Conservation (phyloP, 1,140 invertebrate species). For the Heliconius hermathena region DNA sequence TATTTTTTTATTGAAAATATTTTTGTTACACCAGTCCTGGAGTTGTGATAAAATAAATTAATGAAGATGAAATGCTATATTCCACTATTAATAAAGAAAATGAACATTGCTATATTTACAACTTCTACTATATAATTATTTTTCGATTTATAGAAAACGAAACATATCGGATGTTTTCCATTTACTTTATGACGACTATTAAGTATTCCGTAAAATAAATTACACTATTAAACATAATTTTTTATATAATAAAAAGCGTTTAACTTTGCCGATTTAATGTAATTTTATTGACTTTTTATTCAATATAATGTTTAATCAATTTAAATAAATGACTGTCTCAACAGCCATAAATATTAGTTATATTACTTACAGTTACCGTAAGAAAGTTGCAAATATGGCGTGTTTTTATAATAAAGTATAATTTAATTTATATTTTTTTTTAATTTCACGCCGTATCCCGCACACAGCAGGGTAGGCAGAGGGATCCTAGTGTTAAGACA, state of each 20-base stretch:
- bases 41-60: no score
- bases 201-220: background rate
- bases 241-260: background rate
- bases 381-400: background rate
- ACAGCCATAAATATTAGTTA: background rate
- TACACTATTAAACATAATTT: background rate
- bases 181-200: constrained; percentile 8
- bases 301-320: background rate
- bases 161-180: background rate
- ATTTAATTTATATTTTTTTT: background rate
- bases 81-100: background rate
- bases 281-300: background rate
- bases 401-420: background rate
- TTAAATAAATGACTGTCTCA: background rate
- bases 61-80: no score
- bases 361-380: background rate
- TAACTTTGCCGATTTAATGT: background rate
- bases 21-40: no score
- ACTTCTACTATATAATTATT: background rate
- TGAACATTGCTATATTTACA: background rate
- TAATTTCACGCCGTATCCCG: no score
- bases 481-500: no score
- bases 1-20: no score
- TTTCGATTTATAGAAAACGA: constrained; percentile 14
- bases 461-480: no score